phyloP scores from a whole-genome alignment of 2,888 invertebrate genomes.

The Microplitis manilae region DNA sequence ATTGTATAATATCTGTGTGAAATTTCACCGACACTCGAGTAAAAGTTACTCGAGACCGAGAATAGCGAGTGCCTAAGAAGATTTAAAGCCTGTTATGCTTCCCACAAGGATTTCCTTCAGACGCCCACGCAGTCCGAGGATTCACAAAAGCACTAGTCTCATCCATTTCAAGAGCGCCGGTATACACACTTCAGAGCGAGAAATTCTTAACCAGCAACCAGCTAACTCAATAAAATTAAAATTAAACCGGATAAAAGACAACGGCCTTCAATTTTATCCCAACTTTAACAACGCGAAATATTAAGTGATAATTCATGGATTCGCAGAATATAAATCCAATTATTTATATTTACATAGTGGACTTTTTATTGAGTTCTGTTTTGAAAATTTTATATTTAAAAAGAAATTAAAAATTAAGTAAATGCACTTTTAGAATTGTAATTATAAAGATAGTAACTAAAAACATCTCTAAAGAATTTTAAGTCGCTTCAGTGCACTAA shows the following conservation, averaged over 20 bases:
- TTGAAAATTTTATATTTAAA: no score
- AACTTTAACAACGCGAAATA: no score
- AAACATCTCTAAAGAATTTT: no score
- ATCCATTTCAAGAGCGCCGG: neutral
- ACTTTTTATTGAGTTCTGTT: no score
- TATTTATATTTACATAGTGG: no score
- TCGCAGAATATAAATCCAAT: no score
- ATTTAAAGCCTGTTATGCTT: slow-evolving; percentile 64
- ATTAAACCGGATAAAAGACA: no score
- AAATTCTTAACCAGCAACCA: neutral
- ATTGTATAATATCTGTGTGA: no score
- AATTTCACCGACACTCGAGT: neutral
- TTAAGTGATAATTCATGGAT: no score
- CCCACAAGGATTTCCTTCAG: slow-evolving; percentile 67
- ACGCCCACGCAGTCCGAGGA: slow-evolving; percentile 32
- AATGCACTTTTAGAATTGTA: slow-evolving; percentile 47
- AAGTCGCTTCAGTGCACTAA: neutral
- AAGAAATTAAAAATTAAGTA: no score
- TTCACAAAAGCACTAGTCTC: slow-evolving; percentile 29
- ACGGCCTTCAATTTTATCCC: no score
- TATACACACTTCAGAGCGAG: neutral
- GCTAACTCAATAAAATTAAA: no score
- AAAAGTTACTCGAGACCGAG: slow-evolving; percentile 31
- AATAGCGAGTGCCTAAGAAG: slow-evolving; percentile 55
- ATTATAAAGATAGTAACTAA: slow-evolving; percentile 47